Percentiles rank a stretch among this genome's conserved stretches.
These are phyloP conservation scores for Scotopteryx bipunctaria DNA, from an alignment of 2,888 invertebrate genomes.

Conservation along the genomic window DNA sequence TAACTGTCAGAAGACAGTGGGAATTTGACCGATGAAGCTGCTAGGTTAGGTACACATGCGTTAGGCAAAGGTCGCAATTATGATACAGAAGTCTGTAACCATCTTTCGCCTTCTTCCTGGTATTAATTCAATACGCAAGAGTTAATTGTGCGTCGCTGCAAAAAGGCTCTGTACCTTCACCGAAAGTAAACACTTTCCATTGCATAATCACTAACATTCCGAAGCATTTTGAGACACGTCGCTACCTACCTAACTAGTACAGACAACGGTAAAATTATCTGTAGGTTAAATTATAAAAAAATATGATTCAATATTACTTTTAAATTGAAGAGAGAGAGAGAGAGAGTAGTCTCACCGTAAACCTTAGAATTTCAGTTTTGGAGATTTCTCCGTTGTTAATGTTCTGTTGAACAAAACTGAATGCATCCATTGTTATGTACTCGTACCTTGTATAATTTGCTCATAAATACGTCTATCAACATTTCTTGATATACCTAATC, in stretches of 20 bases:
- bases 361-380: no score
- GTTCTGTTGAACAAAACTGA: no score
- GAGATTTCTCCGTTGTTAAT: no score
- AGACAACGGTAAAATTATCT: not conserved
- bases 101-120: conserved; percentile 27
- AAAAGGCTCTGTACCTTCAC: conserved; percentile 34
- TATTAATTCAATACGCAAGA: conserved; percentile 28
- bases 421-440: no score
- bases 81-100: not conserved
- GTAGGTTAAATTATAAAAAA: not conserved
- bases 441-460: no score
- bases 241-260: not conserved
- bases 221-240: conserved; percentile 21
- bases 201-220: conserved; percentile 31
- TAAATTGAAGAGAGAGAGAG: no score
- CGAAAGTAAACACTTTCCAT: conserved; percentile 40
- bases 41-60: no score
- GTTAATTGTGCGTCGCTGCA: conserved; percentile 33
- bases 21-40: not conserved
- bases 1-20: no score
- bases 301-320: no score
- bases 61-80: not conserved
- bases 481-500: no score
- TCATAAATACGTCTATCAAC: no score
- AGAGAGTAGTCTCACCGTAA: no score